Base-by-base conservation (phyloP, 2,888 invertebrate genomes). In the Nemotelus nigrinus region DNA sequence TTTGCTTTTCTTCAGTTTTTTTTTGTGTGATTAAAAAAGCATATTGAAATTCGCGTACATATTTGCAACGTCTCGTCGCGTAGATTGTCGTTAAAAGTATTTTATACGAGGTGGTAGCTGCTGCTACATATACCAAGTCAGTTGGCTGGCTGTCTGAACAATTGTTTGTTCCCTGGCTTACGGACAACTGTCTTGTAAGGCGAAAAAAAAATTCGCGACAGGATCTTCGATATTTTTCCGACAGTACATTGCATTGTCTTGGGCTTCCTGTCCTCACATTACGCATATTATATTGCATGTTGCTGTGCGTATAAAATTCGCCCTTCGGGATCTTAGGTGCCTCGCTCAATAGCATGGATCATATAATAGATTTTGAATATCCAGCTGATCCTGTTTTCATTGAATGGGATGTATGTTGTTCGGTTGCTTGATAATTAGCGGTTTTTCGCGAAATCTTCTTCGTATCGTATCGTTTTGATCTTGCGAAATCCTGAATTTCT, bases 361-460 rank as follows among this genome's bases (percentile, higher is more conserved):
- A 8, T 48, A 70, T 70, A 70, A 53, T 55, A 65, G 65, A 3
- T 39, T 70, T 41, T 55, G 25, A 70, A 77, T 76, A 79, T 78
- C 80, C 80, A 77, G 79, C 80, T 80, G 80, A 80, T 80, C 80
- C 78, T 80, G 79, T 80, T 80, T 80, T 80, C 71, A 79, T 79
- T 79, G 64, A 47, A 64, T 76, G 72, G 79, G 79, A 48, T 76
- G 79, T 76, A 58, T 76, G 77, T 79, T 79, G 50, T 70, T 71
- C 58, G 71, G 70, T 71, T 76, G 60, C 63, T 71, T 53, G 57
- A 76, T 79, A 79, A 79, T 79, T 79, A 79, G 79, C 78, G 79
- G 79, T 78, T 79, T 79, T 79, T 76, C 79, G 77, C 79, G 48
- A 55, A 70, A 76, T 75, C 67, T 55, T 63, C 25, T 25, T 25